Conservation (phyloP, 2,797 vertebrate species). For the Pempheris klunzingeri region DNA sequence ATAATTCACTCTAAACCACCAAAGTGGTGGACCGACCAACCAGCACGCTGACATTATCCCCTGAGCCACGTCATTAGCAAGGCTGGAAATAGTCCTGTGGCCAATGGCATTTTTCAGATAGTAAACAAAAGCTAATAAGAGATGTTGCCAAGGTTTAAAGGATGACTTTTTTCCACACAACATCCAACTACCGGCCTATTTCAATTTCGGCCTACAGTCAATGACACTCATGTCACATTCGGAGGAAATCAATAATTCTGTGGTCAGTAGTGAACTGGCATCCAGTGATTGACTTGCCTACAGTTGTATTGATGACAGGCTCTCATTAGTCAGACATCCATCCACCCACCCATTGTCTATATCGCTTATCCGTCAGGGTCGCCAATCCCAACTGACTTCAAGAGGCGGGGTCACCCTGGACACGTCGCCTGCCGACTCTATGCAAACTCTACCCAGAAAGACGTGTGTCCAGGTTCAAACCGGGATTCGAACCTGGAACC, state of each 20-base stretch:
- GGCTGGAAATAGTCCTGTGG: background rate
- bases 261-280: slow-evolving; percentile 12
- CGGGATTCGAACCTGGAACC: too few relatives aligned
- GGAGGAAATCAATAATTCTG: slow-evolving; percentile 41
- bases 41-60: too few relatives aligned
- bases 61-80: background rate
- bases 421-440: too few relatives aligned
- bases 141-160: slow-evolving; percentile 9
- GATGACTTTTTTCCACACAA: background rate
- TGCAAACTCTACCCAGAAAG: too few relatives aligned
- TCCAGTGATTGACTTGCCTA: slow-evolving; percentile 31
- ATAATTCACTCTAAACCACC: too few relatives aligned
- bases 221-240: slow-evolving; percentile 14
- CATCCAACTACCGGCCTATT: background rate
- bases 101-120: background rate
- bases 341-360: too few relatives aligned
- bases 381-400: too few relatives aligned
- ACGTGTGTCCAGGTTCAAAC: too few relatives aligned
- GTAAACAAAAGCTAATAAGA: background rate
- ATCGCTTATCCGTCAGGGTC: too few relatives aligned
- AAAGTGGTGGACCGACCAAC: too few relatives aligned
- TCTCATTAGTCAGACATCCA: slow-evolving; percentile 35
- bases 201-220: background rate
- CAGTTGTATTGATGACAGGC: slow-evolving; percentile 24
- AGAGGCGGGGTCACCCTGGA: too few relatives aligned